phyloP scores from a whole-genome alignment of 2,888 invertebrate species.

The Mythimna albipuncta region DNA sequence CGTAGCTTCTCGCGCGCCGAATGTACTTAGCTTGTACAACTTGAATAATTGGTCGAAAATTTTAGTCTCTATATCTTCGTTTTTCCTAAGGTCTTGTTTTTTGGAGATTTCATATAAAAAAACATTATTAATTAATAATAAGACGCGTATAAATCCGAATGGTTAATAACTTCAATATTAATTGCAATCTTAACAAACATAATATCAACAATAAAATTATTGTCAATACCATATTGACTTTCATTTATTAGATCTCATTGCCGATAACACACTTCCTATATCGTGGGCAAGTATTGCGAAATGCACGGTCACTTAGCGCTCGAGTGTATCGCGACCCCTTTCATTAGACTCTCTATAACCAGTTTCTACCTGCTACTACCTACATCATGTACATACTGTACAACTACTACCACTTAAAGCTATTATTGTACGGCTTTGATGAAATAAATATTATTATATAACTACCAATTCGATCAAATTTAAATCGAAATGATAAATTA shows the following conservation, averaged over 20 bases:
- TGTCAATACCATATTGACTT: slow-evolving; percentile 17
- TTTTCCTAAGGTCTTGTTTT: too few relatives aligned
- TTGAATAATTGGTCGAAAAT: too few relatives aligned
- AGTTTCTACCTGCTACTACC: slow-evolving; percentile 17
- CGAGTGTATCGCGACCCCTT: slow-evolving; percentile 39
- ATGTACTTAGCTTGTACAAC: too few relatives aligned
- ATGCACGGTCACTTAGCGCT: slow-evolving; percentile 41
- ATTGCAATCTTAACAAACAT: not conserved
- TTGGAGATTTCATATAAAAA: too few relatives aligned
- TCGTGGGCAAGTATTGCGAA: slow-evolving; percentile 43
- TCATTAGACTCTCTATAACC: slow-evolving; percentile 41
- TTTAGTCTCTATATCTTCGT: too few relatives aligned
- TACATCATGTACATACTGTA: slow-evolving; percentile 14
- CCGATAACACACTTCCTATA: slow-evolving; percentile 52
- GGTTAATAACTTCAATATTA: too few relatives aligned
- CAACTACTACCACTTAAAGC: too few relatives aligned
- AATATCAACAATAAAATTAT: too few relatives aligned
- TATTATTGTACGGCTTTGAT: too few relatives aligned
- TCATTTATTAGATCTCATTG: slow-evolving; percentile 42
- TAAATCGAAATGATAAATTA: slow-evolving; percentile 41
- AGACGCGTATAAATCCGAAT: too few relatives aligned
- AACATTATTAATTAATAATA: too few relatives aligned
- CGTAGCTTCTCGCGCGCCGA: too few relatives aligned
- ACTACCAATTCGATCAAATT: slow-evolving; percentile 46
- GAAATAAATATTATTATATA: slow-evolving; percentile 5